phyloP scores from a whole-genome alignment of 2,888 invertebrate species.

The Cheilosia soror region DNA sequence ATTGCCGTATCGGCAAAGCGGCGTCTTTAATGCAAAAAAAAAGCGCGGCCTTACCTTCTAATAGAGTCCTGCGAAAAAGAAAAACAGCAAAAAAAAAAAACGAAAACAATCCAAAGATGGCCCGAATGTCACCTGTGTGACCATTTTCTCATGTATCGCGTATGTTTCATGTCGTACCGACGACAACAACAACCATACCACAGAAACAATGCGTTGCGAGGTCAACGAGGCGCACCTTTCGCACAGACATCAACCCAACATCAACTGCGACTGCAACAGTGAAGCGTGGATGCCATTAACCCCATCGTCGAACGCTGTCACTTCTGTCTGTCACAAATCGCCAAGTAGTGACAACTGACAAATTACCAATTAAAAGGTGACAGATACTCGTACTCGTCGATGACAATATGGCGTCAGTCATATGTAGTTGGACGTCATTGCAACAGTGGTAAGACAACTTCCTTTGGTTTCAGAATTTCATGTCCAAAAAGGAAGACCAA shows the following conservation, averaged over 20 bases:
- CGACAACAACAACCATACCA: constrained; percentile 4
- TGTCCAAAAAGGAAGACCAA: not conserved
- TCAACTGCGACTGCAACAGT: not conserved
- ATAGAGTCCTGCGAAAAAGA: constrained; percentile 42
- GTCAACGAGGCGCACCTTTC: constrained; percentile 69
- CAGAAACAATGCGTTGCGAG: constrained; percentile 55
- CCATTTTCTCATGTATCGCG: constrained; percentile 67
- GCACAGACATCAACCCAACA: constrained; percentile 1
- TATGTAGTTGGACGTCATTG: constrained; percentile 26
- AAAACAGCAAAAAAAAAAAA: not conserved
- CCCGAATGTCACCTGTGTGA: constrained; percentile 51
- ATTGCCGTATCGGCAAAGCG: constrained; percentile 55
- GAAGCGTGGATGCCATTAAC: constrained; percentile 62
- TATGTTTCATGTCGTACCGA: constrained; percentile 51
- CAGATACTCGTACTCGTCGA: constrained; percentile 17
- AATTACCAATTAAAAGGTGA: constrained; percentile 70
- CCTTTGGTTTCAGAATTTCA: constrained; percentile 26
- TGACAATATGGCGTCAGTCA: constrained; percentile 59
- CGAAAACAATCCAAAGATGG: constrained; percentile 24
- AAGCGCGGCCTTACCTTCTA: constrained; percentile 1
- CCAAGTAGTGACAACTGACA: constrained; percentile 67
- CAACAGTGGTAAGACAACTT: constrained; percentile 36
- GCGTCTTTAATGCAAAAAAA: constrained; percentile 58
- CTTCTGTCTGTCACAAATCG: constrained; percentile 54
- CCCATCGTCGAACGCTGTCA: constrained; percentile 59